A percentile compares a stretch with the other conserved stretches of the same genome.
phyloP scores from a whole-genome alignment of 23 tunicate species.

The Diplosoma virens region DNA sequence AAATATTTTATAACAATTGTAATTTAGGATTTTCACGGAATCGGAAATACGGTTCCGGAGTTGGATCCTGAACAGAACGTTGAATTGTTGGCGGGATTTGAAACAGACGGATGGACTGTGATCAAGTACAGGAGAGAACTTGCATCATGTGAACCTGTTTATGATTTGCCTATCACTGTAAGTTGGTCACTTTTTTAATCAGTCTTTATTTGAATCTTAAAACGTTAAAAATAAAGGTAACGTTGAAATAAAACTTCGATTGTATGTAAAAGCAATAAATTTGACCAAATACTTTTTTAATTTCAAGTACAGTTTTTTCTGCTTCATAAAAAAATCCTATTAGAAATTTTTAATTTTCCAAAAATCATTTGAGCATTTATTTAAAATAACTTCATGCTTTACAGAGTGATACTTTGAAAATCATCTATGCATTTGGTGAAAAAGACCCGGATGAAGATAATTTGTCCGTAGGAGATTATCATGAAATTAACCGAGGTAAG shows the following conservation, averaged over 20 bases:
- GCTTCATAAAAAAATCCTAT: too few relatives aligned
- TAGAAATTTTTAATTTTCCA: too few relatives aligned
- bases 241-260: too few relatives aligned
- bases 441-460: slow-evolving; percentile 26
- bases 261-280: too few relatives aligned
- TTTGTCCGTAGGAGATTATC: neutral
- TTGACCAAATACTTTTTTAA: too few relatives aligned
- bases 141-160: slow-evolving; percentile 46
- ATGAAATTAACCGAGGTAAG: slow-evolving; percentile 22
- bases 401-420: slow-evolving; percentile 19
- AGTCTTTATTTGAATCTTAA: too few relatives aligned
- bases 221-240: too few relatives aligned
- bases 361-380: too few relatives aligned
- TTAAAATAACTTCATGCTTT: too few relatives aligned
- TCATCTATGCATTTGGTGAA: slow-evolving; percentile 21
- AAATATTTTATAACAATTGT: neutral
- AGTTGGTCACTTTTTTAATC: too few relatives aligned
- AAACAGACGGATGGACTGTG: slow-evolving; percentile 59
- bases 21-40: slow-evolving; percentile 54
- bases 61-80: slow-evolving; percentile 56
- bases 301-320: too few relatives aligned
- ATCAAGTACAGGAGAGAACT: slow-evolving; percentile 44
- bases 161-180: slow-evolving; percentile 54
- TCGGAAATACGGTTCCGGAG: slow-evolving; percentile 42
- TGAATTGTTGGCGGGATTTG: slow-evolving; percentile 15